Percentiles rank a stretch among this genome's conserved stretches.
Conservation (phyloP, 2,113 vertebrate genomes). For the Vicugna pacos region DNA sequence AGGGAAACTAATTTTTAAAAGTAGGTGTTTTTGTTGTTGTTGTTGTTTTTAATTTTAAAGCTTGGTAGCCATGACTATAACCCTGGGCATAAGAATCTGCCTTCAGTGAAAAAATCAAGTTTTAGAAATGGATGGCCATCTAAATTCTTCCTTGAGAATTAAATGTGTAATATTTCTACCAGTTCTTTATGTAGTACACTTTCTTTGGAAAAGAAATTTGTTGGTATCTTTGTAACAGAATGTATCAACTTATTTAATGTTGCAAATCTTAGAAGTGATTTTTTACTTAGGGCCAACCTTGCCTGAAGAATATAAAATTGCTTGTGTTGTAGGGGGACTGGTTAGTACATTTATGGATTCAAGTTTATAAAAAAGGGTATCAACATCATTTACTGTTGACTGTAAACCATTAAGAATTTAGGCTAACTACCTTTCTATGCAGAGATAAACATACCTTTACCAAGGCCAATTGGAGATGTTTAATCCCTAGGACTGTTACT, state of each 20-base stretch:
- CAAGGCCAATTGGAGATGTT: background rate
- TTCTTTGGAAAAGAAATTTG: background rate
- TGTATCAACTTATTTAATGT: background rate
- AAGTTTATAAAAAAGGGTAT: background rate
- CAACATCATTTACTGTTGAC: background rate
- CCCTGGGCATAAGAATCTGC: background rate
- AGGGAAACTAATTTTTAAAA: background rate
- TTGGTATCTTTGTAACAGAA: background rate
- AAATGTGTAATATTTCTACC: background rate
- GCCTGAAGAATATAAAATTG: background rate
- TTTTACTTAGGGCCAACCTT: background rate
- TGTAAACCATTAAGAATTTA: constrained; percentile 15
- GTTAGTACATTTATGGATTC: background rate
- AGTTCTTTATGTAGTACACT: background rate
- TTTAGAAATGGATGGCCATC: background rate
- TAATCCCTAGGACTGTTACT: background rate
- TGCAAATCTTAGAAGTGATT: constrained; percentile 25
- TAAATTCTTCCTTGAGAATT: constrained; percentile 5
- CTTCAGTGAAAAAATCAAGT: background rate
- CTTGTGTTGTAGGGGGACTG: background rate
- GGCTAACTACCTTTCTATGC: background rate
- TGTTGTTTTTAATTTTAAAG: background rate
- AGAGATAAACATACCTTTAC: background rate
- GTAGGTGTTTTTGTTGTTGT: background rate
- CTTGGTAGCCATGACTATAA: background rate